Evolutionary conservation across 2,113 vertebrate genomes (phyloP), one percentile per base, ranked within the genome.

Genomic region (Noturus placidus): DNA sequence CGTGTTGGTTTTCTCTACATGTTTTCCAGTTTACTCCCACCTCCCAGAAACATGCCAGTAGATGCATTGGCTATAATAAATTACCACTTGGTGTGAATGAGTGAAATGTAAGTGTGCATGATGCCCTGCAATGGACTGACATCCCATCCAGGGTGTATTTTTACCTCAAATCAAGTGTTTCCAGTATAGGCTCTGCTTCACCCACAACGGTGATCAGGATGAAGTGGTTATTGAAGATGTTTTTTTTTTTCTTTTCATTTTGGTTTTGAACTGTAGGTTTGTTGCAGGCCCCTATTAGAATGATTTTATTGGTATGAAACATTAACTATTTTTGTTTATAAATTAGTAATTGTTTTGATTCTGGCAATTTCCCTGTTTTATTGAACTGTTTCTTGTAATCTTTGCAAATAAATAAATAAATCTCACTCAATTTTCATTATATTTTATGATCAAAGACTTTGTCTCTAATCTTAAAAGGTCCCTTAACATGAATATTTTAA

Each of bases 381-480:
- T 83, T 77, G 56, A 83, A 65, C 56, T 72, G 6, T 3, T 72
- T 72, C 35, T 72, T 35, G 33, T 38, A 72, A 74, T 42, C 19
- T 17, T 69, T 6, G 30, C 30, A 33, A 30, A 15, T n/a, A 22
- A 69, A 33, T 8, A 33, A 63, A 63, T 94, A 95, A 94, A 94
- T 94, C 92, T 94, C 92, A 90, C 86, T 94, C 92, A 93, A 93
- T 94, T 81, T 82, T 54, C 57, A 87, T 88, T 90, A 80, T 82
- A 92, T 84, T 82, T 90, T 90, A 89, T 93, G 92, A 95, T 95
- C 94, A 94, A 94, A 95, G 93, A 59, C 82, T 89, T 83, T 92
- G 92, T 93, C 91, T 93, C 27, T 89, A 94, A 93, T 95, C 89
- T 90, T 86, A 90, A 87, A 84, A 92, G 91, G 89, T 87, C 87